These are phyloP conservation scores for Globodera rostochiensis DNA, from an alignment of 1,140 invertebrate species.

Conservation along the genomic window DNA sequence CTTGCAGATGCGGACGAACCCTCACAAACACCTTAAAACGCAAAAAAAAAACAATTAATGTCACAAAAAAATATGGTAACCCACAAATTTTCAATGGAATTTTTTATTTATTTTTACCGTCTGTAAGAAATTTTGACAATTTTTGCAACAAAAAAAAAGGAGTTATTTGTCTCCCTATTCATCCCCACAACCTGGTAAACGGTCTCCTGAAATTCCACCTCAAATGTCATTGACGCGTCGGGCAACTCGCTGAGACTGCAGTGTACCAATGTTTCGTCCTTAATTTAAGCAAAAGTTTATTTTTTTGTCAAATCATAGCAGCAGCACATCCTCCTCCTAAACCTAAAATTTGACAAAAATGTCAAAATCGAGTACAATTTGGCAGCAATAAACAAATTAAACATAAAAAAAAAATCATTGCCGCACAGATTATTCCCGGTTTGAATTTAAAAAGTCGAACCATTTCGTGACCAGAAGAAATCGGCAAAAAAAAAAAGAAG, in stretches of 20 bases:
- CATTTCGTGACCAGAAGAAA: conserved; percentile 21
- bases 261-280: conserved; percentile 93
- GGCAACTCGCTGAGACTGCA: conserved; percentile 88
- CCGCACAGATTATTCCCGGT: not conserved
- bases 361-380: too few species aligned
- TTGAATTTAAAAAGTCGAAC: not conserved
- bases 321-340: not conserved
- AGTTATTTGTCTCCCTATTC: not conserved
- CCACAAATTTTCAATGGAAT: too few species aligned
- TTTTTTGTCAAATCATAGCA: not conserved
- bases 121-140: too few species aligned
- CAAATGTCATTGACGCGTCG: conserved; percentile 89
- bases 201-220: conserved; percentile 85
- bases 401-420: not conserved
- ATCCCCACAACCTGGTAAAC: conserved; percentile 73
- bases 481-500: not conserved
- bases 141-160: conserved; percentile 12
- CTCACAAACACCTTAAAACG: conserved; percentile 78
- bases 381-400: too few species aligned
- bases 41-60: conserved; percentile 1
- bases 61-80: conserved; percentile 4
- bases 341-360: too few species aligned
- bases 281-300: conserved; percentile 2
- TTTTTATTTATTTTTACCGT: too few species aligned
- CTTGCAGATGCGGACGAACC: conserved; percentile 84